Conservation (phyloP, 2,888 invertebrate genomes). For the Mythimna pallens region DNA sequence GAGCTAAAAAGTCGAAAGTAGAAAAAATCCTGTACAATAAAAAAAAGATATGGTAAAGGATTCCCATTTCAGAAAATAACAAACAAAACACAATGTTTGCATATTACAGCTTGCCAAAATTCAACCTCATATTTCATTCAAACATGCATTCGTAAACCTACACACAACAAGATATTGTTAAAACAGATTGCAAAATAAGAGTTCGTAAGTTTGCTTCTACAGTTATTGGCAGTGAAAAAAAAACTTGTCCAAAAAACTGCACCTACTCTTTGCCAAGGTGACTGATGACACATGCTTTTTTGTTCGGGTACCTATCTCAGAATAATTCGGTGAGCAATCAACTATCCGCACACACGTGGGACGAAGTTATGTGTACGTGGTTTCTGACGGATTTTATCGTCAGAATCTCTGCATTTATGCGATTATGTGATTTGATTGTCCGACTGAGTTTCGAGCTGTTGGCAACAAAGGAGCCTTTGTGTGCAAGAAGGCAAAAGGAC, state of each 20-base stretch:
- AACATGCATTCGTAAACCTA: slow-evolving; percentile 11
- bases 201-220: slow-evolving; percentile 16
- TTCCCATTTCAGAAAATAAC: slow-evolving; percentile 13
- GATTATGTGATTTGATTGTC: slow-evolving; percentile 43
- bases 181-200: slow-evolving; percentile 23
- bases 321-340: slow-evolving; percentile 66
- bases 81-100: slow-evolving; percentile 19
- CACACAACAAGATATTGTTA: slow-evolving; percentile 16
- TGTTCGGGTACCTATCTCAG: slow-evolving; percentile 49
- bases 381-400: slow-evolving; percentile 36
- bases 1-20: neutral
- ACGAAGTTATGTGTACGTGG: slow-evolving; percentile 21
- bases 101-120: slow-evolving; percentile 40
- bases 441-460: slow-evolving; percentile 10
- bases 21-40: neutral
- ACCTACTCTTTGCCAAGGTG: slow-evolving; percentile 39
- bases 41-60: neutral
- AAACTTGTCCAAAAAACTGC: slow-evolving; percentile 44
- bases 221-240: slow-evolving; percentile 20
- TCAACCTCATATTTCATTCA: slow-evolving; percentile 31
- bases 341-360: slow-evolving; percentile 51
- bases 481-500: neutral
- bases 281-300: slow-evolving; percentile 64
- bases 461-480: slow-evolving; percentile 26
- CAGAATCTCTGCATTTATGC: slow-evolving; percentile 25